Evolutionary conservation across 2,113 vertebrate species (phyloP), one percentile per base, ranked within the genome.

Genomic region (Romanogobio albipinnatus): DNA sequence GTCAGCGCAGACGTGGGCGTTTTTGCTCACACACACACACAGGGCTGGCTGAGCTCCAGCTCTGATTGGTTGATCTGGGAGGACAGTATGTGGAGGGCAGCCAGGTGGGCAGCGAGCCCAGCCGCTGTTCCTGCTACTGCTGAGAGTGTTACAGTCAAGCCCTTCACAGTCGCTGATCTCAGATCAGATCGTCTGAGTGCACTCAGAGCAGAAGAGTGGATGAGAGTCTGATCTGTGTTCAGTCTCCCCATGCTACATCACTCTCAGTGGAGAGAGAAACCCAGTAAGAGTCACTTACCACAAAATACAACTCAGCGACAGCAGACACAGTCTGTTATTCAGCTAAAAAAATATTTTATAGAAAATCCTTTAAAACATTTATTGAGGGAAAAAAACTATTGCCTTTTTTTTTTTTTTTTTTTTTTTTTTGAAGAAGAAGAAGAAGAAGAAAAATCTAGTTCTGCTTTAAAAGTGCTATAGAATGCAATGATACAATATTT

Each of bases 61-160:
- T 75, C 29, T 53, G 70, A 70, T 71, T 76, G 70, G 75, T 81
- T 83, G 59, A 51, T 81, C 24, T 51, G 76, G 64, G 70, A 85
- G 79, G 71, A 81, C 76, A 86, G 76, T 82, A 9, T 75, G 36
- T 83, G 83, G 66, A 87, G 47, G 85, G 80, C 66, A 83, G 73
- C 85, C 82, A 88, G 79, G 59, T 58, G 70, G 85, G 75, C 83
- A 82, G 36, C 24, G 43, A 73, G 81, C 83, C 49, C 47, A 39
- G 66, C 75, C 51, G 19, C 82, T 86, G 81, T 71, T 80, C 36
- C 64, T 45, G 59, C 56, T 76, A 11, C 59, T 82, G 61, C 75
- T 73, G 64, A 71, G 62, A 68, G 26, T 15, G 53, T 75, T 61
- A 56, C 59, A 68, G 86, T 29, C 29, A n/a, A 87, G 51, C 33